phyloP scores from a whole-genome alignment of 2,797 vertebrate species.

The Sebastes trivittatus region DNA sequence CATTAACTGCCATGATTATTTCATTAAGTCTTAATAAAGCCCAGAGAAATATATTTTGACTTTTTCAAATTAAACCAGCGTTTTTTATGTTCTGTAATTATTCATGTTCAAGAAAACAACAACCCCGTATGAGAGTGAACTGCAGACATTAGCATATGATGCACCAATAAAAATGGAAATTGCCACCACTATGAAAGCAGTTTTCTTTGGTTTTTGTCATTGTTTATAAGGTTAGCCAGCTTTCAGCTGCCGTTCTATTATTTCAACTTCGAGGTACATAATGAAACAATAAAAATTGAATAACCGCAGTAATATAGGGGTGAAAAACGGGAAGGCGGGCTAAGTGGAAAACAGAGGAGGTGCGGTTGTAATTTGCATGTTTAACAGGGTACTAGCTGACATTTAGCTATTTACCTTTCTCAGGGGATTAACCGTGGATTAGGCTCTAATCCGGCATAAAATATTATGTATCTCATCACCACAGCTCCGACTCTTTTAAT shows the following conservation, averaged over 20 bases:
- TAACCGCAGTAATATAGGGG: slow-evolving; percentile 12
- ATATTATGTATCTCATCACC: slow-evolving; percentile 68
- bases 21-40: slow-evolving; percentile 56
- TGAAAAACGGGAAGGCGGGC: slow-evolving; percentile 16
- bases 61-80: slow-evolving; percentile 34
- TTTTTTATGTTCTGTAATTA: slow-evolving; percentile 33
- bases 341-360: slow-evolving; percentile 52
- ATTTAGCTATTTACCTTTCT: slow-evolving; percentile 73
- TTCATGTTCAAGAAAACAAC: slow-evolving; percentile 29
- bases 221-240: slow-evolving; percentile 8
- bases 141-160: slow-evolving; percentile 29
- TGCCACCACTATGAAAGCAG: not conserved
- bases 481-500: slow-evolving; percentile 61
- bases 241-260: slow-evolving; percentile 17
- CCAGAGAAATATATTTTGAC: slow-evolving; percentile 44
- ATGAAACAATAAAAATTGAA: slow-evolving; percentile 45
- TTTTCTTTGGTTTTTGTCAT: not conserved
- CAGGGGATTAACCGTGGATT: slow-evolving; percentile 64
- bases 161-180: slow-evolving; percentile 49
- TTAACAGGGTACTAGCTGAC: slow-evolving; percentile 67
- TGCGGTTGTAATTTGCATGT: slow-evolving; percentile 72
- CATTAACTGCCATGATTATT: slow-evolving; percentile 55
- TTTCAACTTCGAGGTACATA: slow-evolving; percentile 32
- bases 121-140: not conserved
- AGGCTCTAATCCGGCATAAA: slow-evolving; percentile 71